Evolutionary conservation across 2,888 invertebrate species (phyloP), one percentile per base, ranked within the genome.

Genomic region (Pemphredon lugubris): DNA sequence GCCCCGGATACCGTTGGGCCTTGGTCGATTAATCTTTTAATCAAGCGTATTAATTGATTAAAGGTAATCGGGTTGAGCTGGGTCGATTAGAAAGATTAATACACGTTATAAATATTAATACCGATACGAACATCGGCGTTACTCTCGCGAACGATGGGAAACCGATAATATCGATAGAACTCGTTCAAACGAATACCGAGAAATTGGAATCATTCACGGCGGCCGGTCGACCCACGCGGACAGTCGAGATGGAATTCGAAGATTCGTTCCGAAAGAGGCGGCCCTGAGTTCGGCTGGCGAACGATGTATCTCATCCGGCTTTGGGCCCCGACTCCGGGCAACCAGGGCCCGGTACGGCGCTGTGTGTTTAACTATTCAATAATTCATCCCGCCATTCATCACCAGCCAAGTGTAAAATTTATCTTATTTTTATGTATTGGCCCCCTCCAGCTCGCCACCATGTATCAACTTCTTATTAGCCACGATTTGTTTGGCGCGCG

Each of bases 351-450:
- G 76, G 70, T 73, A 70, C 75, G 77, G 79, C 83, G 82, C 84
- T 85, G 84, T 85, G 85, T 86, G 83, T 86, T 86, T 85, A 85
- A 86, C 86, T 85, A 86, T 85, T 86, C 85, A 84, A 86, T 86
- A 85, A 86, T 86, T 86, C 86, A 86, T 85, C 81, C 85, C 81
- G 83, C 84, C 85, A 86, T 86, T 86, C 86, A 86, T 86, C 86
- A 86, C 84, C 78, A 80, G 81, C 82, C 82, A 79, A 83, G 83
- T 83, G 84, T 83, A 79, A 83, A 85, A 86, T 86, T 86, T 86
- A 86, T 86, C 84, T 83, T 85, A 86, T 86, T 83, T 85, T 86
- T 85, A 85, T 86, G 84, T 86, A 84, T 85, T 84, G 85, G 84
- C 83, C 83, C 83, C 85, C 80, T 79, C 81, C 83, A 81, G 69